A percentile compares a stretch with the other conserved stretches of the same genome.
Evolutionary conservation across 1,140 invertebrate species (phyloP).

Genomic region (Heliconius nattereri): DNA sequence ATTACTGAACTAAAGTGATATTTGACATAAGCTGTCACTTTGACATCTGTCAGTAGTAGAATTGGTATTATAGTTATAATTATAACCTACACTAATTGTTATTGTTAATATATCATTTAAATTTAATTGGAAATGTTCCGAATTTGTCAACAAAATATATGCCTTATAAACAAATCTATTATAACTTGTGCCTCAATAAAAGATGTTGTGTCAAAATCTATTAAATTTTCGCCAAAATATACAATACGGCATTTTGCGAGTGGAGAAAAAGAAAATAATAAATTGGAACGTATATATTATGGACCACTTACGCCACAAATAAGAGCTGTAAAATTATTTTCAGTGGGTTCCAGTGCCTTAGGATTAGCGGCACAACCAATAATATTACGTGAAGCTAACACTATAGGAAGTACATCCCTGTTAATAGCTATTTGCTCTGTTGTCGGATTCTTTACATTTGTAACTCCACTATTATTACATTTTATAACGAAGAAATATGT

Average conservation of each 20-base stretch:
- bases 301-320: conserved; percentile 86
- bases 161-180: conserved; percentile 26
- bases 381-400: conserved; percentile 83
- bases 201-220: conserved; percentile 1
- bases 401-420: conserved; percentile 81
- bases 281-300: conserved; percentile 68
- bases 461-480: conserved; percentile 92
- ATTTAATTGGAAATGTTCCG: conserved; percentile 41
- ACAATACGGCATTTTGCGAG: conserved; percentile 47
- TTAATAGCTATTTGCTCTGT: conserved; percentile 84
- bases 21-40: neutral
- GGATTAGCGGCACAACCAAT: conserved; percentile 88
- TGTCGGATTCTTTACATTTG: conserved; percentile 90
- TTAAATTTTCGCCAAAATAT: conserved; percentile 32
- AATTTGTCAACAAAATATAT: conserved; percentile 34
- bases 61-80: neutral
- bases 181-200: neutral
- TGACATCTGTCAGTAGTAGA: neutral
- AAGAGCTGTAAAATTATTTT: conserved; percentile 89
- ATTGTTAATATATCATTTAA: neutral
- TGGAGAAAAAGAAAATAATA: conserved; percentile 52
- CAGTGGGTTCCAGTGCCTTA: conserved; percentile 86
- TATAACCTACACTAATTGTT: neutral
- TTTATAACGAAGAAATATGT: conserved; percentile 93
- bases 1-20: neutral